Conservation (phyloP, 2,797 vertebrate species). For the Arctocebus calabarensis region DNA sequence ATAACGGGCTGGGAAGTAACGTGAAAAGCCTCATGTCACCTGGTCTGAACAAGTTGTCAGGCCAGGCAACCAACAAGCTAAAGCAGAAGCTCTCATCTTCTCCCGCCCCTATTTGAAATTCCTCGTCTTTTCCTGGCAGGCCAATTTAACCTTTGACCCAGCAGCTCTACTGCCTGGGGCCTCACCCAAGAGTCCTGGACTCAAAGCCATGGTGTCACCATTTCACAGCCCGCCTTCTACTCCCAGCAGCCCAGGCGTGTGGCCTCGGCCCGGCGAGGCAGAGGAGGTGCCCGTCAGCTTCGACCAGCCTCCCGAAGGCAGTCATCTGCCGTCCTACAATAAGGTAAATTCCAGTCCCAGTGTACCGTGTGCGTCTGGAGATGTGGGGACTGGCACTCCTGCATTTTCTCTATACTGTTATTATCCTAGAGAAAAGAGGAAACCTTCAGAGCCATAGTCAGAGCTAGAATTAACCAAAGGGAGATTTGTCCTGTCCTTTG, state of each 20-base stretch:
- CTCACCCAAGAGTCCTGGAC: conserved; percentile 89
- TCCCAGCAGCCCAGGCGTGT: conserved; percentile 85
- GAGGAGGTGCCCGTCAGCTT: conserved; percentile 87
- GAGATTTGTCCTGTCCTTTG: background rate
- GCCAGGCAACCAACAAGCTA: background rate
- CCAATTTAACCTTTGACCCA: conserved; percentile 89
- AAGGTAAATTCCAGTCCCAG: conserved; percentile 83
- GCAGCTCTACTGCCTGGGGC: conserved; percentile 86
- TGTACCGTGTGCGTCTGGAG: fast-evolving
- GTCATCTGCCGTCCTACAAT: conserved; percentile 88
- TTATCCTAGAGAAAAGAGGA: background rate
- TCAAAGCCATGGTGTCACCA: conserved; percentile 86
- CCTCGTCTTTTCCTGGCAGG: conserved; percentile 81
- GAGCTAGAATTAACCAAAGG: background rate
- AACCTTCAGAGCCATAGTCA: fast-evolving
- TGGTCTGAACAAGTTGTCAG: background rate
- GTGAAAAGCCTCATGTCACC: background rate
- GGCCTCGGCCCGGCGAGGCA: conserved; percentile 71
- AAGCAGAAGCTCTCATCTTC: fast-evolving
- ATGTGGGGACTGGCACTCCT: fast-evolving
- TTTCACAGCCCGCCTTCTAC: conserved; percentile 89
- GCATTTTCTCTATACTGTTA: background rate
- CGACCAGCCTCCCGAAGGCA: conserved; percentile 89
- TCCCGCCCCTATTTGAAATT: background rate
- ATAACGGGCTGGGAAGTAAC: background rate